Evolutionary conservation across 2,888 invertebrate species (phyloP), one percentile per base, ranked within the genome.

Genomic region (Lagria hirta): DNA sequence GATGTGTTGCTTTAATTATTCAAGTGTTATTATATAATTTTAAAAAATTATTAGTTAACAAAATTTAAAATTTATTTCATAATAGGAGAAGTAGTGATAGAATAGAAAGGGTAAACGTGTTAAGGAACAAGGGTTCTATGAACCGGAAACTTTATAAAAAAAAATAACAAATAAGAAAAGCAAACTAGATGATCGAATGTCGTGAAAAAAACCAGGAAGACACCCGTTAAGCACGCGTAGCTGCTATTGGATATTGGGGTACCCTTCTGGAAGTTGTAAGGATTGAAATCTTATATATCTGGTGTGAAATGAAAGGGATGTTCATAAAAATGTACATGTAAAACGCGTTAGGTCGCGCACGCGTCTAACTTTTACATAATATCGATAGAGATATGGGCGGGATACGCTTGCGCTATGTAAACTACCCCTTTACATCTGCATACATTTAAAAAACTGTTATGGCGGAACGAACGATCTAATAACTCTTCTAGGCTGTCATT

Each of bases 331-430:
- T 66, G 68, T 68, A 64, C 66, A 69, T 69, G 68, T 67, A 68
- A 68, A 68, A 66, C 63, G 68, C 64, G 67, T 63, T 55, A 64
- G 64, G 58, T 64, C 65, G 67, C 67, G 69, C 68, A 69, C 60
- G 68, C 68, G 71, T 68, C 55, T 53, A 40, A 36, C 61, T 64
- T 58, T 71, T 71, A 71, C 71, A 71, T 71, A 71, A 70, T 70
- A 69, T 71, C 71, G 67, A 71, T 71, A 66, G 63, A 65, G 64
- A 68, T 68, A 66, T 67, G 68, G 68, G 69, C 65, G 68, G 64
- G 64, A 58, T 67, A 65, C 64, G 66, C 66, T 59, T 66, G 68
- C 67, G 65, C 68, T 54, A 61, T 66, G 49, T 54, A 61, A 64
- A 62, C 61, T 62, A 65, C 64, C 66, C 66, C 63, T 65, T 66